Evolutionary conservation across 2,113 vertebrate species (phyloP).

Genomic region (Philantomba maxwellii): DNA sequence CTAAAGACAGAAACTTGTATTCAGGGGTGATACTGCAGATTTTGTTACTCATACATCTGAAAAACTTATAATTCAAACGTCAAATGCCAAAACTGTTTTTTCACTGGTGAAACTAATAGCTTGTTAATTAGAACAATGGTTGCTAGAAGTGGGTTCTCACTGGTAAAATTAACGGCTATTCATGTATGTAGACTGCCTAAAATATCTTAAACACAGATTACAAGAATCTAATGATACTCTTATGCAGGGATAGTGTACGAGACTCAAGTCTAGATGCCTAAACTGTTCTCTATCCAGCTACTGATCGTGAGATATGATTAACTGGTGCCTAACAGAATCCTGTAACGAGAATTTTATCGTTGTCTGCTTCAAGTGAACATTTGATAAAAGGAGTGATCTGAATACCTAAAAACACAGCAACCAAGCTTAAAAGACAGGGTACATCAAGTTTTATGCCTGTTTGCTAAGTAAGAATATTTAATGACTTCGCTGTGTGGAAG

Average conservation of each 20-base stretch:
- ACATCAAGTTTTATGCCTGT: neutral
- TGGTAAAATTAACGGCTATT: neutral
- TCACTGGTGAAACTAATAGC: neutral
- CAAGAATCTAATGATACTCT: neutral
- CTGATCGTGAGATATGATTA: neutral
- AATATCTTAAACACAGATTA: neutral
- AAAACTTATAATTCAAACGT: neutral
- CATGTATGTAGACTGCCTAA: neutral
- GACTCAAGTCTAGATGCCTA: neutral
- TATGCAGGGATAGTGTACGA: neutral
- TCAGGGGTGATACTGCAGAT: neutral
- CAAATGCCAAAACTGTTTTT: neutral
- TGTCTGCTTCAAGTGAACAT: neutral
- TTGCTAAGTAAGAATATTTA: neutral
- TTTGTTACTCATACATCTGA: neutral
- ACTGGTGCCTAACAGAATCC: neutral
- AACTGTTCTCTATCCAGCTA: neutral
- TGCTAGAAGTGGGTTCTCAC: neutral
- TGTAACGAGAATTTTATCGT: neutral
- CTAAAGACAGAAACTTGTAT: neutral
- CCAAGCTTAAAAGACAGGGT: neutral
- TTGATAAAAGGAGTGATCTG: neutral
- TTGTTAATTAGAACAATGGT: neutral
- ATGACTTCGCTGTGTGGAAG: neutral
- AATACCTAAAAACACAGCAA: neutral